phyloP scores from a whole-genome alignment of 2,113 vertebrate species.

The Prietella phreatophila region DNA sequence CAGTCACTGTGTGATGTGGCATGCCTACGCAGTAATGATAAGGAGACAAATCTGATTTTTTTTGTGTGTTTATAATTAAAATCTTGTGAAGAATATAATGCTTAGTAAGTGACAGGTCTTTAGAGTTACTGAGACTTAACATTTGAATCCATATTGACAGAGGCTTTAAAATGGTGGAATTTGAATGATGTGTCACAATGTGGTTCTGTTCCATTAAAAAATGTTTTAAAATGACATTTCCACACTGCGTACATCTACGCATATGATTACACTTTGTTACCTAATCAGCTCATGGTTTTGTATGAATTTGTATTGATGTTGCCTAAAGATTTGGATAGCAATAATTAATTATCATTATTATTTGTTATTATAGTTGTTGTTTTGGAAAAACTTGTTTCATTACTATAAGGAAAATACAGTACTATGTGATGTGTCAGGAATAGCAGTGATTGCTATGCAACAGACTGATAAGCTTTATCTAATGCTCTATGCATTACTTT shows the following conservation, averaged over 20 bases:
- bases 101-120: neutral
- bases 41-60: neutral
- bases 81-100: neutral
- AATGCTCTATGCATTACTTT: slow-evolving; percentile 3
- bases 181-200: neutral
- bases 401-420: neutral
- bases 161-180: neutral
- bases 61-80: neutral
- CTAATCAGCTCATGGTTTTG: neutral
- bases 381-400: slow-evolving; percentile 17
- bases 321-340: neutral
- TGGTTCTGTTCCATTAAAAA: neutral
- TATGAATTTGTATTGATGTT: neutral
- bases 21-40: neutral
- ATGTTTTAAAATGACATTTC: neutral
- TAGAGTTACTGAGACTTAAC: neutral
- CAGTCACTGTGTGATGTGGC: neutral
- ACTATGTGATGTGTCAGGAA: slow-evolving; percentile 6
- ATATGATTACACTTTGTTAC: neutral
- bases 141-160: neutral
- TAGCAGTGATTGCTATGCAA: slow-evolving; percentile 39
- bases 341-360: neutral
- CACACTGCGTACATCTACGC: neutral
- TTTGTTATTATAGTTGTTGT: neutral
- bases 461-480: slow-evolving; percentile 31